Evolutionary conservation across 2,113 vertebrate species (phyloP).

Genomic region (Eolophus roseicapilla): DNA sequence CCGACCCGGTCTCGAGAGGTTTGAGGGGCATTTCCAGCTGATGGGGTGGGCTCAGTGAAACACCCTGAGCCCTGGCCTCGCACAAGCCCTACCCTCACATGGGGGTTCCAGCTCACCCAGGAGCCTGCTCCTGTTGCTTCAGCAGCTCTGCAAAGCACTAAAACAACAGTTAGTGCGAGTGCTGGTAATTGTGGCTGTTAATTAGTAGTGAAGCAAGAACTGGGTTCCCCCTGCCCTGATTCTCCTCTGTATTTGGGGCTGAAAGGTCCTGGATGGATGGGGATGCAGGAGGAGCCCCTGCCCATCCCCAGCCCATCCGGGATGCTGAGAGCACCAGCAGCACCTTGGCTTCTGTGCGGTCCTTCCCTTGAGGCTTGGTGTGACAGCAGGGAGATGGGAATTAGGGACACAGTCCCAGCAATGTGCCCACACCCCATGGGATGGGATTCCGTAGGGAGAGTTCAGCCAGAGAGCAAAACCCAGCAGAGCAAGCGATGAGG

Average conservation of each 20-base stretch:
- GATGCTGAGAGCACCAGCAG: neutral
- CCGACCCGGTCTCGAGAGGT: neutral
- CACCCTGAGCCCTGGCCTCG: neutral
- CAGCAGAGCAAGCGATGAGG: neutral
- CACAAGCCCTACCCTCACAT: rapidly evolving
- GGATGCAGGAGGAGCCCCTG: neutral
- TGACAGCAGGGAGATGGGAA: neutral
- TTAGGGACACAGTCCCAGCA: neutral
- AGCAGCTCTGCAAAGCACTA: neutral
- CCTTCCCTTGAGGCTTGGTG: neutral
- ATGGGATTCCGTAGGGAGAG: neutral
- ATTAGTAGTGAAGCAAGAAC: neutral
- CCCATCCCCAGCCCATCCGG: rapidly evolving
- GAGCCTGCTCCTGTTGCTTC: neutral
- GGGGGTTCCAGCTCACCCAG: rapidly evolving
- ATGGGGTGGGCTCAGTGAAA: neutral
- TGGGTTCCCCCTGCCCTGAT: neutral
- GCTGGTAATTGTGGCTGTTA: neutral
- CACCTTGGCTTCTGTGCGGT: neutral
- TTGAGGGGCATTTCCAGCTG: neutral
- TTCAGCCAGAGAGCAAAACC: neutral
- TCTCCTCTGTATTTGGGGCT: neutral
- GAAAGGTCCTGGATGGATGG: neutral
- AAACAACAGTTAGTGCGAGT: neutral
- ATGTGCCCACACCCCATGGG: neutral